Conservation (phyloP, 2,113 vertebrate species). For the Dicaeum eximium region DNA sequence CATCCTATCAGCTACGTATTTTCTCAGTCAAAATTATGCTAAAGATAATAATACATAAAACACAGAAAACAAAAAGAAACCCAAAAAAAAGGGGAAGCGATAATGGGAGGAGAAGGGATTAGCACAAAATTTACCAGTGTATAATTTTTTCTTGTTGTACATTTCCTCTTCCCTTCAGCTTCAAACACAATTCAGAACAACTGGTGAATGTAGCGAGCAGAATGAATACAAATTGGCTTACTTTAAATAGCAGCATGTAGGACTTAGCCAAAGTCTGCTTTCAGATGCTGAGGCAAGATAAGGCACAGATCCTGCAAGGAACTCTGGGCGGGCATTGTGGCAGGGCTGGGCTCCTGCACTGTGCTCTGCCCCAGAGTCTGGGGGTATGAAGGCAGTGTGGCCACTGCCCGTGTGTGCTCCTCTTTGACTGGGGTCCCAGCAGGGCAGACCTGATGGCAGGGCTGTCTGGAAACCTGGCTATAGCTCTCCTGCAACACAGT, state of each 20-base stretch:
- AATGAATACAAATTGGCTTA: constrained; percentile 69
- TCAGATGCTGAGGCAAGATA: constrained; percentile 50
- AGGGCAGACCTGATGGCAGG: background rate
- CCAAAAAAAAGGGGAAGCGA: background rate
- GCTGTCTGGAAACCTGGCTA: background rate
- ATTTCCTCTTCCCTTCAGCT: constrained; percentile 55
- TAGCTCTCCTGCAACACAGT: background rate
- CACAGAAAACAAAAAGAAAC: constrained; percentile 55
- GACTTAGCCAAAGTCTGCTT: constrained; percentile 63
- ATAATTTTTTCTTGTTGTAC: constrained; percentile 64
- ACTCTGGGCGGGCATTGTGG: background rate
- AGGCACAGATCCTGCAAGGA: constrained; percentile 12
- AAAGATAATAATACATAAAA: constrained; percentile 68
- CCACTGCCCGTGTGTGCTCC: background rate
- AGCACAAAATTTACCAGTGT: constrained; percentile 63
- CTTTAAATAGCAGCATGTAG: constrained; percentile 67
- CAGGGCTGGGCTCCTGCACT: background rate
- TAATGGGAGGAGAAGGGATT: constrained; percentile 54
- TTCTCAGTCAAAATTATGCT: constrained; percentile 68
- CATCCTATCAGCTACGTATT: constrained; percentile 62
- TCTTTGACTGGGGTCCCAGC: background rate
- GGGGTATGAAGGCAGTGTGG: background rate
- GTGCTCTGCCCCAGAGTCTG: background rate
- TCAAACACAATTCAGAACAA: constrained; percentile 67
- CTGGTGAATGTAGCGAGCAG: constrained; percentile 62